phyloP scores from a whole-genome alignment of 92 coral and sea anemone genomes.

The Phenganax stokvisi region DNA sequence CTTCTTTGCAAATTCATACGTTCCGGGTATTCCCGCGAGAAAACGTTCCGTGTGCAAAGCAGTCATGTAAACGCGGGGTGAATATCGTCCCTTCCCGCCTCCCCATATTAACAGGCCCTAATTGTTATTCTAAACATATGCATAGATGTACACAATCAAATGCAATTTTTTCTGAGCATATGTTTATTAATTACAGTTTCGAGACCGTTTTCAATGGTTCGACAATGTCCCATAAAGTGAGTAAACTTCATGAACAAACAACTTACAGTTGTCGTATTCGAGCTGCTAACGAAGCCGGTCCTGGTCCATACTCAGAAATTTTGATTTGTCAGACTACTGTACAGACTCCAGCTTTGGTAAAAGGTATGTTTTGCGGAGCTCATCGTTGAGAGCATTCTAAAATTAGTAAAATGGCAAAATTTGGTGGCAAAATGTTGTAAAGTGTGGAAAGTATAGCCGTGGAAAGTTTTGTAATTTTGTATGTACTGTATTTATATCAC shows the following conservation, averaged over 20 bases:
- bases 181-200: constrained; percentile 50
- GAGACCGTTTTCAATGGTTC: constrained; percentile 67
- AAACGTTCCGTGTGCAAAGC: too few relatives aligned
- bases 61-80: too few relatives aligned
- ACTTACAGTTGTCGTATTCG: constrained; percentile 85
- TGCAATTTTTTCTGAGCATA: background rate
- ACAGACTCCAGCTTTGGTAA: constrained; percentile 79
- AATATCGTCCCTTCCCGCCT: too few relatives aligned
- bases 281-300: constrained; percentile 92
- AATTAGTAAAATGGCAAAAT: background rate
- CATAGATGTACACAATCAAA: too few relatives aligned
- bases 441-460: too few relatives aligned
- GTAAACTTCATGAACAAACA: constrained; percentile 80
- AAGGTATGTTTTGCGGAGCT: constrained; percentile 48
- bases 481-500: too few relatives aligned
- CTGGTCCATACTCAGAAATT: constrained; percentile 77
- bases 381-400: background rate
- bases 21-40: too few relatives aligned
- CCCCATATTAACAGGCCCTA: too few relatives aligned
- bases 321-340: constrained; percentile 63
- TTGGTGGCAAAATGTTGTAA: background rate
- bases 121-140: too few relatives aligned
- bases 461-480: too few relatives aligned
- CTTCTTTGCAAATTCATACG: too few relatives aligned
- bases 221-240: constrained; percentile 85